Conservation (phyloP, 2,888 invertebrate genomes). For the Phalera bucephala region DNA sequence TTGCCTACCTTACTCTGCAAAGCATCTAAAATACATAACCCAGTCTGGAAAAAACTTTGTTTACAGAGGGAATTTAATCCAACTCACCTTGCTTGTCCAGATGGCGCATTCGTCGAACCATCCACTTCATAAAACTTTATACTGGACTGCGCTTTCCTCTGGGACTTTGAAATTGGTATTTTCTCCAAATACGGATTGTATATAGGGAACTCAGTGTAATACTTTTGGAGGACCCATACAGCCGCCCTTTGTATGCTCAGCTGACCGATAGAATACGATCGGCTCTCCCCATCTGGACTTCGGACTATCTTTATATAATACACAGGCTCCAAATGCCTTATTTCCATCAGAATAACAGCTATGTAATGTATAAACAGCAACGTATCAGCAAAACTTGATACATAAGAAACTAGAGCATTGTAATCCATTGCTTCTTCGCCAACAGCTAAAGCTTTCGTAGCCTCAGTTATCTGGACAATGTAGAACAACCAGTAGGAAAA, state of each 20-base stretch:
- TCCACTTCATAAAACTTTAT: conserved; percentile 99
- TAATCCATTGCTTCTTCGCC: conserved; percentile 92
- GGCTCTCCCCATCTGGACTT: conserved; percentile 97
- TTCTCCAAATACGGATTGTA: conserved; percentile 98
- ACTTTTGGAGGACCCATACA: conserved; percentile 96
- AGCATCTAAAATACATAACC: no score
- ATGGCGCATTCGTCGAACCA: conserved; percentile 86
- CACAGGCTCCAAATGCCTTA: conserved; percentile 94
- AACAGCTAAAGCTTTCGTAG: conserved; percentile 90
- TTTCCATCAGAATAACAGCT: conserved; percentile 95
- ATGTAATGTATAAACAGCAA: conserved; percentile 97
- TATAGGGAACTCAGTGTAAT: conserved; percentile 97
- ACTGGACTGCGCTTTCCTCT: conserved; percentile 89
- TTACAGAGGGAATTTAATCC: no score
- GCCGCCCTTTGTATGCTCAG: conserved; percentile 97
- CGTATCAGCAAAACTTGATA: conserved; percentile 96
- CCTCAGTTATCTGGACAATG: conserved; percentile 94
- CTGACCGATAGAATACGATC: conserved; percentile 94
- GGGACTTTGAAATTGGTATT: conserved; percentile 92
- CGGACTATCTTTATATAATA: conserved; percentile 96
- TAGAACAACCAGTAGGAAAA: conserved; percentile 99
- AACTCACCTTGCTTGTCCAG: conserved; percentile 88
- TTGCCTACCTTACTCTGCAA: no score
- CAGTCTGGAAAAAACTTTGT: no score
- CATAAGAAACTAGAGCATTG: conserved; percentile 94